Evolutionary conservation across 2,113 vertebrate genomes (phyloP).

Genomic region (Pseudopodoces humilis): DNA sequence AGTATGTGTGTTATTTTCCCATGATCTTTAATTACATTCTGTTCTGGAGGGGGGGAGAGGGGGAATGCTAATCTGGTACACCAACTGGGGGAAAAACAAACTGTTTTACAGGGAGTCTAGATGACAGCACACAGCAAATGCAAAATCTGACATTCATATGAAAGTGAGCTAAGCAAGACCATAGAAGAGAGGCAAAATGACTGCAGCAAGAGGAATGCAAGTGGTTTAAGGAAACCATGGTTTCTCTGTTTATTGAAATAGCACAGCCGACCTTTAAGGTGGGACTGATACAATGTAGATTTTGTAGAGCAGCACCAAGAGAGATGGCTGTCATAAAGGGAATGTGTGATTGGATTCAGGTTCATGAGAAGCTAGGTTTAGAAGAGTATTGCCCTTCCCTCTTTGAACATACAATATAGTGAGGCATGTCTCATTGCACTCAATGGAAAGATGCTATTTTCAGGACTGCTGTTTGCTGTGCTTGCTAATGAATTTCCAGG

Average conservation of each 20-base stretch:
- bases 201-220: constrained; percentile 39
- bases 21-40: constrained; percentile 64
- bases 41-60: neutral
- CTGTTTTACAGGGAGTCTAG: constrained; percentile 57
- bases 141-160: constrained; percentile 75
- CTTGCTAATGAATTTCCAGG: constrained; percentile 53
- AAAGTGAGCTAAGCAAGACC: constrained; percentile 59
- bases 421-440: neutral
- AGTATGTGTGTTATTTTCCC: constrained; percentile 29
- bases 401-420: constrained; percentile 35
- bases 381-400: constrained; percentile 59
- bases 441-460: constrained; percentile 50
- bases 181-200: constrained; percentile 46
- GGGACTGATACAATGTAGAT: neutral
- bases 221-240: constrained; percentile 1
- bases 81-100: constrained; percentile 26
- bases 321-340: constrained; percentile 25
- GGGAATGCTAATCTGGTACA: constrained; percentile 32
- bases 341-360: constrained; percentile 55
- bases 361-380: constrained; percentile 42
- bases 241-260: constrained; percentile 59
- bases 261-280: constrained; percentile 9
- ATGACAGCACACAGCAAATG: constrained; percentile 67
- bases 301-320: neutral
- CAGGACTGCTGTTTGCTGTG: neutral